Percentiles rank a stretch among this genome's conserved stretches.
Conservation (phyloP, 2,888 invertebrate genomes). For the Meandrusa payeni region DNA sequence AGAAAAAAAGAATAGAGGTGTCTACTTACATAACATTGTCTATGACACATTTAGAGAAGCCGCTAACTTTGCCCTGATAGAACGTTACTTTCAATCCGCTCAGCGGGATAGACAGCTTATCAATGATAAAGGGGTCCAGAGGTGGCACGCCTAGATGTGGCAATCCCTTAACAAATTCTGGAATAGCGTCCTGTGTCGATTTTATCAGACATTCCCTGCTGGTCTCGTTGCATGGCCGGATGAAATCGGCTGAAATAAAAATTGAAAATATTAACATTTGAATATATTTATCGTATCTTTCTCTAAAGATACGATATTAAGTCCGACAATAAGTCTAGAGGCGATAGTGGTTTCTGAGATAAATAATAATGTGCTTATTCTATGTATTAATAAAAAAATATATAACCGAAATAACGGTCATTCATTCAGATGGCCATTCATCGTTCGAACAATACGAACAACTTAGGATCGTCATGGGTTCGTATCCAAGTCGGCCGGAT, state of each 20-base stretch:
- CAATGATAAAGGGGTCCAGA: constrained; percentile 66
- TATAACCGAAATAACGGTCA: no score
- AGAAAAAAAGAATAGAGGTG: background rate
- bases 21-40: constrained; percentile 55
- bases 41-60: constrained; percentile 62
- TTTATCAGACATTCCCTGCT: constrained; percentile 52
- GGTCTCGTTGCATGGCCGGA: constrained; percentile 61
- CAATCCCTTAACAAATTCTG: constrained; percentile 63
- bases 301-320: no score
- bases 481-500: no score
- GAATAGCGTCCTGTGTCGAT: constrained; percentile 61
- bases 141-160: constrained; percentile 49
- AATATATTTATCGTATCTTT: no score
- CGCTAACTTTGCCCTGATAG: constrained; percentile 61
- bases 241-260: constrained; percentile 68
- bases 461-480: no score
- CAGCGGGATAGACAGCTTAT: constrained; percentile 57
- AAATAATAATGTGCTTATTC: no score
- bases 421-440: no score
- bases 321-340: no score
- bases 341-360: no score
- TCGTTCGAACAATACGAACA: no score
- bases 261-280: no score
- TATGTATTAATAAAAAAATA: no score
- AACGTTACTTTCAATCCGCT: constrained; percentile 64